Evolutionary conservation across 2,888 invertebrate species (phyloP).

Genomic region (Oscheius myriophilus): DNA sequence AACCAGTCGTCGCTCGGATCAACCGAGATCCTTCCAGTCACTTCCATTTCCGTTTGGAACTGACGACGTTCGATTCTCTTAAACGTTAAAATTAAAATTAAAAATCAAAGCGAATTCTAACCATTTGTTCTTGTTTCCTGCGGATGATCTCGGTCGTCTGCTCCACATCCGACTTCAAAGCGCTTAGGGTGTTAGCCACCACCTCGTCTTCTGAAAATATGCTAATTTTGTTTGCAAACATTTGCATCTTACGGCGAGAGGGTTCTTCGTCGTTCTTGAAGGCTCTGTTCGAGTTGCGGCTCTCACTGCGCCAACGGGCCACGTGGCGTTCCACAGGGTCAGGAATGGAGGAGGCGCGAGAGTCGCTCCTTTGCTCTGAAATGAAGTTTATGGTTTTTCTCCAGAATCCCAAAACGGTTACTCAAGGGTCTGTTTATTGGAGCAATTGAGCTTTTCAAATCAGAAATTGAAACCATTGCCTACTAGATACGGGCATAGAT

Average conservation of each 20-base stretch:
- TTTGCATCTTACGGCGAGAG: constrained; percentile 36
- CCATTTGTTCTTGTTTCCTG: constrained; percentile 63
- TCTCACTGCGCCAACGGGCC: constrained; percentile 49
- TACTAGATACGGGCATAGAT: too few species aligned
- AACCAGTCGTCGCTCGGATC: constrained; percentile 68
- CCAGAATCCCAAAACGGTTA: too few species aligned
- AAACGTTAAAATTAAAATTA: constrained; percentile 4
- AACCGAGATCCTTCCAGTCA: constrained; percentile 63
- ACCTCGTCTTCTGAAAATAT: constrained; percentile 61
- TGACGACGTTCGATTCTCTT: constrained; percentile 60
- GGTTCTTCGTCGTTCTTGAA: constrained; percentile 51
- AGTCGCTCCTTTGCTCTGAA: constrained; percentile 25
- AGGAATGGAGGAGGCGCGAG: constrained; percentile 44
- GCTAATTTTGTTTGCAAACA: neutral
- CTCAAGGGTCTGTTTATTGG: too few species aligned
- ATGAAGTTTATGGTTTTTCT: neutral
- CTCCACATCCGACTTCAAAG: constrained; percentile 65
- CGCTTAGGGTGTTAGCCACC: constrained; percentile 61
- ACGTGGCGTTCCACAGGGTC: constrained; percentile 53
- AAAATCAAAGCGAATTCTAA: constrained; percentile 15
- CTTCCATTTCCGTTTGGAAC: constrained; percentile 69
- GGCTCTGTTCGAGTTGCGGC: constrained; percentile 42
- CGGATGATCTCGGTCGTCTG: constrained; percentile 68
- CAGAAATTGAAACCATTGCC: too few species aligned
- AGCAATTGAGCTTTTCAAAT: too few species aligned